A percentile compares a stretch with the other conserved stretches of the same genome.
Evolutionary conservation across 2,113 vertebrate genomes (phyloP).

Genomic region (Gopherus evgoodei): DNA sequence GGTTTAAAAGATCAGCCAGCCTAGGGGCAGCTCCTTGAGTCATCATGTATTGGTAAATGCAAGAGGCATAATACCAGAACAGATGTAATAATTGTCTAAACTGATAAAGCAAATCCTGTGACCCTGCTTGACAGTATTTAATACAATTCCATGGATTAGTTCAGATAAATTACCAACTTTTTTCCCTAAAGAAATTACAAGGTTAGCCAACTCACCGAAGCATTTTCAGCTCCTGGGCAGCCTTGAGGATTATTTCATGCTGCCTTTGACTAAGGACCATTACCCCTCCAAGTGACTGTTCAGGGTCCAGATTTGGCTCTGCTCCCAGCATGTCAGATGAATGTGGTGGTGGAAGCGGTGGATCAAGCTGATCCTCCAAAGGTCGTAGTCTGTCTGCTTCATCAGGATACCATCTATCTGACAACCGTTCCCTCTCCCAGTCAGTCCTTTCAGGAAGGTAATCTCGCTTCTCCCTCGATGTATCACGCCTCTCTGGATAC

Average conservation of each 20-base stretch:
- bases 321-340: constrained; percentile 80
- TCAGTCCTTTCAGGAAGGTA: constrained; percentile 83
- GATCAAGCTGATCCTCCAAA: constrained; percentile 80
- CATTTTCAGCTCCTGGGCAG: constrained; percentile 98
- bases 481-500: constrained; percentile 85
- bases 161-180: neutral
- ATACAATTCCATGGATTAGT: neutral
- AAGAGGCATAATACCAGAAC: neutral
- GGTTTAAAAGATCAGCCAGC: neutral
- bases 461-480: constrained; percentile 83
- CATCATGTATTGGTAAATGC: neutral
- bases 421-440: constrained; percentile 87
- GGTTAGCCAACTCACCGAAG: constrained; percentile 87
- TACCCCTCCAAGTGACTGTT: constrained; percentile 82
- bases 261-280: constrained; percentile 98
- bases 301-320: constrained; percentile 80
- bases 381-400: constrained; percentile 79
- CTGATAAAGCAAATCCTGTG: neutral
- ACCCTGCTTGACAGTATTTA: neutral
- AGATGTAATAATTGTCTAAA: neutral
- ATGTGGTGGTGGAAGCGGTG: constrained; percentile 70
- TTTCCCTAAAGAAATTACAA: neutral
- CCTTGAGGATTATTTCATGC: constrained; percentile 99
- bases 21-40: neutral
- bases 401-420: constrained; percentile 82